phyloP scores from a whole-genome alignment of 1,140 invertebrate species.

The Archivesica marissinica region DNA sequence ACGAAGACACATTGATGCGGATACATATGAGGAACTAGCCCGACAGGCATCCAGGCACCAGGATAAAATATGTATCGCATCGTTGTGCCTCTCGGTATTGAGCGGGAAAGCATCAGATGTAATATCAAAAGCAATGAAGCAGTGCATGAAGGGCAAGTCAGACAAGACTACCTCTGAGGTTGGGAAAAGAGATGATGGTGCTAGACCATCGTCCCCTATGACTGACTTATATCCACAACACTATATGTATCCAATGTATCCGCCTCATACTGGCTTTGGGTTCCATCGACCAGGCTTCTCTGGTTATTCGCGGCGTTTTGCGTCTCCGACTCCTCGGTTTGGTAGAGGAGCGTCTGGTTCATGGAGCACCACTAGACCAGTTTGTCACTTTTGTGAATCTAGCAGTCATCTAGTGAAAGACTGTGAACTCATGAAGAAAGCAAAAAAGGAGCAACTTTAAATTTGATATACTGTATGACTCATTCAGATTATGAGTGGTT shows the following conservation, averaged over 20 bases:
- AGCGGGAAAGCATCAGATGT: neutral
- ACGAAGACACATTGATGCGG: neutral
- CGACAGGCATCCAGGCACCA: neutral
- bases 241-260: neutral
- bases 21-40: conserved; percentile 11
- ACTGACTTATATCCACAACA: neutral
- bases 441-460: neutral
- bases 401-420: neutral
- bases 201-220: neutral
- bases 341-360: neutral
- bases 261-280: neutral
- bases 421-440: conserved; percentile 4
- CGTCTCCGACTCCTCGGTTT: neutral
- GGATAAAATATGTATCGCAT: neutral
- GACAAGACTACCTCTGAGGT: neutral
- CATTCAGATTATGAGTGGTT: neutral
- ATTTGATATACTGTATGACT: neutral
- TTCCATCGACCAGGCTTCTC: neutral
- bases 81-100: neutral
- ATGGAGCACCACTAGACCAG: neutral
- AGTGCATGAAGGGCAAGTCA: neutral
- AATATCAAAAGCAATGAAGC: neutral
- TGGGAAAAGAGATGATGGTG: neutral
- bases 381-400: conserved; percentile 3
- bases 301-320: neutral